phyloP scores from a whole-genome alignment of 2,888 invertebrate species.

The Melinopterus prodromus region DNA sequence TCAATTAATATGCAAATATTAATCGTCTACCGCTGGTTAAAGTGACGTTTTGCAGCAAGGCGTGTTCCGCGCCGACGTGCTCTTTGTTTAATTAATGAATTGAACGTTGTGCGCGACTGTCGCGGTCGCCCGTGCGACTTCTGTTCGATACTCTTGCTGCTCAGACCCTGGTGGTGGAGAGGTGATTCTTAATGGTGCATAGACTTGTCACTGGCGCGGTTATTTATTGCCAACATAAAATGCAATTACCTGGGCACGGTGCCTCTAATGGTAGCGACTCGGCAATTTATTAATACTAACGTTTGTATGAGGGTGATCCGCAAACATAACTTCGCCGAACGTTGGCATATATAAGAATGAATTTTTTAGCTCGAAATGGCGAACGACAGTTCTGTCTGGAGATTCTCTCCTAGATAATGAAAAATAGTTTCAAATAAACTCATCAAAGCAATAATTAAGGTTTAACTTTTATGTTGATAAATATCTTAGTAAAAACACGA shows the following conservation, averaged over 20 bases:
- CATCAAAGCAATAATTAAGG: too few relatives aligned
- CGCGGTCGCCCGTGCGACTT: conserved; percentile 10
- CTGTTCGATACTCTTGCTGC: conserved; percentile 21
- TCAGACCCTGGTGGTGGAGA: conserved; percentile 46
- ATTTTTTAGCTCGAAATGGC: background rate
- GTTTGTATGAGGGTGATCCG: conserved; percentile 28
- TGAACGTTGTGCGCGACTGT: conserved; percentile 33
- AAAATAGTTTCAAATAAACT: background rate
- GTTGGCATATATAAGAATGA: conserved; percentile 1
- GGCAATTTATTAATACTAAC: conserved; percentile 46
- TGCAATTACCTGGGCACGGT: conserved; percentile 55
- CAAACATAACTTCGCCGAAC: conserved; percentile 13
- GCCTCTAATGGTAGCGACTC: conserved; percentile 47
- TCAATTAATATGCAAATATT: conserved; percentile 4
- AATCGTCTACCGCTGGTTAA: background rate
- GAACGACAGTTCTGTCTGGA: background rate
- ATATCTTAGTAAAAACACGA: too few relatives aligned
- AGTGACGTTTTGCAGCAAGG: background rate
- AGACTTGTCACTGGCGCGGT: conserved; percentile 49
- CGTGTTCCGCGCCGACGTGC: background rate
- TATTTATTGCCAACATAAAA: conserved; percentile 54
- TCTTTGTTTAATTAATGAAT: conserved; percentile 51
- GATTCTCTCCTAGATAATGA: background rate
- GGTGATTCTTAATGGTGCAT: conserved; percentile 53
- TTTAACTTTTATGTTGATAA: too few relatives aligned